A percentile compares a stretch with the other conserved stretches of the same genome.
Evolutionary conservation across 2,888 invertebrate genomes (phyloP).

Genomic region (Chesias legatella): DNA sequence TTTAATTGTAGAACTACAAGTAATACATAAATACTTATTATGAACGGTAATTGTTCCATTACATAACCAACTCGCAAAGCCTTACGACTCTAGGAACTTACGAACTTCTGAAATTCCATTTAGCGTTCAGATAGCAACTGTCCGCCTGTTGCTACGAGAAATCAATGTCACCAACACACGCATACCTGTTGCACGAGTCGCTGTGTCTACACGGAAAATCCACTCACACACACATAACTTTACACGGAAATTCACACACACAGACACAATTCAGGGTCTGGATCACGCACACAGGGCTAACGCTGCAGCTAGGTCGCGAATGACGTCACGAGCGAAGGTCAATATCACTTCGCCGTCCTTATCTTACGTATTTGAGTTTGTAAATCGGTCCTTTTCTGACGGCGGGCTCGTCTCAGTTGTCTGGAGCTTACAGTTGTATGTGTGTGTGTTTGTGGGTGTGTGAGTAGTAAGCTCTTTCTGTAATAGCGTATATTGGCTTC

Average conservation of each 20-base stretch:
- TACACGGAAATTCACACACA: constrained; percentile 23
- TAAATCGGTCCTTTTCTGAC: constrained; percentile 39
- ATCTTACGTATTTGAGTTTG: constrained; percentile 34
- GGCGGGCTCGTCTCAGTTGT: constrained; percentile 60
- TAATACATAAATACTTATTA: not conserved
- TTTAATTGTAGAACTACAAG: no score
- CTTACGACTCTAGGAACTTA: constrained; percentile 16
- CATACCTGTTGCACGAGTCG: constrained; percentile 55
- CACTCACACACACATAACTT: constrained; percentile 27
- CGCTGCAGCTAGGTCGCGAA: constrained; percentile 81
- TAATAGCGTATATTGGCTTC: constrained; percentile 13
- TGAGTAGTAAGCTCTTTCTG: constrained; percentile 22
- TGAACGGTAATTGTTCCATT: not conserved
- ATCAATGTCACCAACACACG: constrained; percentile 67
- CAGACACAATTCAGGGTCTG: constrained; percentile 66
- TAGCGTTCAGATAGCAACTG: constrained; percentile 27
- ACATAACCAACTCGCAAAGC: not conserved
- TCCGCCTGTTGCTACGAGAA: constrained; percentile 66
- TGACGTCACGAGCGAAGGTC: constrained; percentile 80
- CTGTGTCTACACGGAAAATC: constrained; percentile 26
- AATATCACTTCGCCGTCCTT: constrained; percentile 62
- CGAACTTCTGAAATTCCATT: constrained; percentile 19
- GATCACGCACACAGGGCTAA: constrained; percentile 64
- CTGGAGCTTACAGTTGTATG: constrained; percentile 57
- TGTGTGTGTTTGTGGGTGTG: constrained; percentile 7